Conservation (phyloP, 2,113 vertebrate genomes). For the Actenoides hombroni region DNA sequence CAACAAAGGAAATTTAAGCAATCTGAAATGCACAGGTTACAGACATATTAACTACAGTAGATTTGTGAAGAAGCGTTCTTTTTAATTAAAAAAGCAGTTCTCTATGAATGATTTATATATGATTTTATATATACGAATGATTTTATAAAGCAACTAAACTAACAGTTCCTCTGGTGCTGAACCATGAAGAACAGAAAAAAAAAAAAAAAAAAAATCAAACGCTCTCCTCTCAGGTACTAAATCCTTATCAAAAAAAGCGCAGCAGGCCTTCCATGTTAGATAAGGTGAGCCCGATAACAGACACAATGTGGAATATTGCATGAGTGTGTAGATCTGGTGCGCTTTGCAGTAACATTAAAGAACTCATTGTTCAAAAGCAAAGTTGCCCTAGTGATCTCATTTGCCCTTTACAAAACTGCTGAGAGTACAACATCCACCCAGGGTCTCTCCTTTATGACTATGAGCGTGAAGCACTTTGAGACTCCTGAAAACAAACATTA, state of each 20-base stretch:
- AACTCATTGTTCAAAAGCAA: not conserved
- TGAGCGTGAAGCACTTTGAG: not conserved
- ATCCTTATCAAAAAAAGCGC: not conserved
- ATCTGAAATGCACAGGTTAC: not conserved
- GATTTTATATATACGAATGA: not conserved
- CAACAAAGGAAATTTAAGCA: not conserved
- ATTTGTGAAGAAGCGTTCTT: not conserved
- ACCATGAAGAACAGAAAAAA: not conserved
- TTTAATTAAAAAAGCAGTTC: not conserved
- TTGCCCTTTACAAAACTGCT: constrained; percentile 17
- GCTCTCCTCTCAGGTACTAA: not conserved
- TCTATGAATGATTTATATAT: not conserved
- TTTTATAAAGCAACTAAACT: not conserved
- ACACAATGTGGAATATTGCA: not conserved
- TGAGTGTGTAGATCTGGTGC: not conserved
- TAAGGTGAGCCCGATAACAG: not conserved
- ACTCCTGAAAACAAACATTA: not conserved
- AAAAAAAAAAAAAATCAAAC: not conserved
- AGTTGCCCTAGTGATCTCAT: constrained; percentile 3
- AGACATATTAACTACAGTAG: not conserved
- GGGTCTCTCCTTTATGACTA: not conserved
- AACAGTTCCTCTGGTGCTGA: not conserved
- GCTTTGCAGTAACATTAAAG: not conserved
- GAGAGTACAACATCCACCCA: not conserved
- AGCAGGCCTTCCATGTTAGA: not conserved